Evolutionary conservation across 2,797 vertebrate species (phyloP).

Genomic region (Leptodactylus fallax): DNA sequence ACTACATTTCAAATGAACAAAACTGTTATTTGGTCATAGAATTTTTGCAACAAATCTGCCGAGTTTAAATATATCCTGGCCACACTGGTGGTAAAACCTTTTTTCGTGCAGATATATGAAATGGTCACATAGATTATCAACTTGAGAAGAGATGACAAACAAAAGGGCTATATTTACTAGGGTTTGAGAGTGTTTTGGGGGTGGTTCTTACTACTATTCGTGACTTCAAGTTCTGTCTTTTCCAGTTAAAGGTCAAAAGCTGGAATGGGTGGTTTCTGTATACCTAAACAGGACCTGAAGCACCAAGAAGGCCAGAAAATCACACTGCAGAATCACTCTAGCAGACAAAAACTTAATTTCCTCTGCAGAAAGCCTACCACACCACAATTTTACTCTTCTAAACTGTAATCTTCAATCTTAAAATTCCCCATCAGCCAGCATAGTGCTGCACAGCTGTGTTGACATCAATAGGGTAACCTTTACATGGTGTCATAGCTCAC

Average conservation of each 20-base stretch:
- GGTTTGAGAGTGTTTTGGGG: too few species aligned
- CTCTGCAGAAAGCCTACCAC: constrained; percentile 3
- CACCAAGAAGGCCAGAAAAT: neutral
- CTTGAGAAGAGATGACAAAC: too few species aligned
- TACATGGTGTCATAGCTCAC: constrained; percentile 38
- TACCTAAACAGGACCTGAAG: neutral
- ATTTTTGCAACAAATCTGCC: too few species aligned
- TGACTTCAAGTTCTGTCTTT: neutral
- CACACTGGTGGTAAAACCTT: too few species aligned
- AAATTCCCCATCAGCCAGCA: constrained; percentile 28
- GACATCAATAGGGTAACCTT: constrained; percentile 55
- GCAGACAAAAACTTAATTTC: constrained; percentile 49
- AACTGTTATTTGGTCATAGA: too few species aligned
- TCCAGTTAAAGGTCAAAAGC: neutral
- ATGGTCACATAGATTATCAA: too few species aligned
- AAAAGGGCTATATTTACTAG: too few species aligned
- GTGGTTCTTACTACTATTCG: too few species aligned
- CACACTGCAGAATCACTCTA: constrained; percentile 16
- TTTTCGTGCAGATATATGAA: too few species aligned
- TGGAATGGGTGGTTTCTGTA: neutral
- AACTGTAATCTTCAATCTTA: constrained; percentile 40
- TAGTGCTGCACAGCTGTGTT: constrained; percentile 41
- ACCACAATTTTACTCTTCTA: constrained; percentile 41
- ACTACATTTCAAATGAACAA: too few species aligned
- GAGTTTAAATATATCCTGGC: too few species aligned